These are phyloP conservation scores for Caenorhabditis sp. DNA, from an alignment of 2,888 invertebrate species.

Conservation along the genomic window DNA sequence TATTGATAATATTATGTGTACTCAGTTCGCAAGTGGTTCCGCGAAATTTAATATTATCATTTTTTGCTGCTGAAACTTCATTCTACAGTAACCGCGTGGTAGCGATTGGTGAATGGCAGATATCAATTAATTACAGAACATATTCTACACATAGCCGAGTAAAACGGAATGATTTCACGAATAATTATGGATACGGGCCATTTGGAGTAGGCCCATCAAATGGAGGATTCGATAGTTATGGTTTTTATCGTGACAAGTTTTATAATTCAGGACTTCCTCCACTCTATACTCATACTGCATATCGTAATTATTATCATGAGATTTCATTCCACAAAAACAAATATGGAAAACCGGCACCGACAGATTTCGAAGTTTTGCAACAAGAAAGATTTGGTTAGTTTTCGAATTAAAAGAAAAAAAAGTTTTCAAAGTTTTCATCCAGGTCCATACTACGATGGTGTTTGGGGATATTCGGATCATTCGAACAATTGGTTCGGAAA, in stretches of 20 bases:
- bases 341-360: slow-evolving; percentile 54
- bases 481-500: slow-evolving; percentile 60
- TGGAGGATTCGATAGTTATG: slow-evolving; percentile 61
- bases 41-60: too few species aligned
- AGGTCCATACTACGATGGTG: slow-evolving; percentile 65
- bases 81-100: too few species aligned
- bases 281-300: slow-evolving; percentile 55
- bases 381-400: slow-evolving; percentile 60
- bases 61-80: too few species aligned
- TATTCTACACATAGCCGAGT: slow-evolving; percentile 11
- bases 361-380: slow-evolving; percentile 57
- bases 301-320: slow-evolving; percentile 65
- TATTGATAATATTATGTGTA: too few species aligned
- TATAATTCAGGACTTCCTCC: slow-evolving; percentile 63
- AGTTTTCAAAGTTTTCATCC: slow-evolving; percentile 14
- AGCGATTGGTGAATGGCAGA: too few species aligned
- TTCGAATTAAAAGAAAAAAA: too few species aligned
- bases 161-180: slow-evolving; percentile 65
- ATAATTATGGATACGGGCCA: slow-evolving; percentile 63
- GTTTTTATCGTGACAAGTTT: slow-evolving; percentile 63
- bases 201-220: slow-evolving; percentile 59
- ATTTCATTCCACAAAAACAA: slow-evolving; percentile 64
- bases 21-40: too few species aligned
- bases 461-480: slow-evolving; percentile 64
- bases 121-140: not conserved